Conservation (phyloP, 1,140 invertebrate species). For the Mizuhopecten yessoensis region DNA sequence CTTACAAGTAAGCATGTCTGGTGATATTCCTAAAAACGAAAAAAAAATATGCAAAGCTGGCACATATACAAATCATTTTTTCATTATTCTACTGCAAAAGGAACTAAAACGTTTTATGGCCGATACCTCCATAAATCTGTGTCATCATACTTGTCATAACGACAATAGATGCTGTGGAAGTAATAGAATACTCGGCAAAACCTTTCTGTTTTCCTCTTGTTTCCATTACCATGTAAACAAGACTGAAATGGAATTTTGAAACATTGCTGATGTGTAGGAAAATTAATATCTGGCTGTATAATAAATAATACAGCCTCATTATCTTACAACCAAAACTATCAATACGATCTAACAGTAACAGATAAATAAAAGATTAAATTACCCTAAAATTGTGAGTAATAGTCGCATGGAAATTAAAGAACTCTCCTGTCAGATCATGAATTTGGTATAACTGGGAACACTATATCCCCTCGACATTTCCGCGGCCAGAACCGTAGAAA, state of each 20-base stretch:
- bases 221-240: neutral
- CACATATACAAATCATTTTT: neutral
- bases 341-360: neutral
- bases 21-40: no score
- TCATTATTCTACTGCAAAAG: neutral
- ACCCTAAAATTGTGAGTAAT: conserved; percentile 18
- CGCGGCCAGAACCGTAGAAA: neutral
- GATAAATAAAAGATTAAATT: conserved; percentile 9
- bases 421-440: conserved; percentile 32
- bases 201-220: neutral
- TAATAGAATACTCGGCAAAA: neutral
- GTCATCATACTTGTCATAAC: neutral
- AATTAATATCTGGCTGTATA: neutral
- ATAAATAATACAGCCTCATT: neutral
- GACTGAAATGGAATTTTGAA: neutral
- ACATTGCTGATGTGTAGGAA: neutral
- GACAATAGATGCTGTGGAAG: no score
- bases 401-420: conserved; percentile 10
- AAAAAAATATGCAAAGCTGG: neutral
- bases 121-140: neutral
- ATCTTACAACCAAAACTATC: neutral
- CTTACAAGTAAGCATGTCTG: no score
- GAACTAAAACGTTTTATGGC: neutral
- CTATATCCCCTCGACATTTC: conserved; percentile 7
- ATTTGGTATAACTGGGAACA: conserved; percentile 7